Base-by-base conservation (phyloP, 2,888 invertebrate genomes). In the Halictus ligatus region DNA sequence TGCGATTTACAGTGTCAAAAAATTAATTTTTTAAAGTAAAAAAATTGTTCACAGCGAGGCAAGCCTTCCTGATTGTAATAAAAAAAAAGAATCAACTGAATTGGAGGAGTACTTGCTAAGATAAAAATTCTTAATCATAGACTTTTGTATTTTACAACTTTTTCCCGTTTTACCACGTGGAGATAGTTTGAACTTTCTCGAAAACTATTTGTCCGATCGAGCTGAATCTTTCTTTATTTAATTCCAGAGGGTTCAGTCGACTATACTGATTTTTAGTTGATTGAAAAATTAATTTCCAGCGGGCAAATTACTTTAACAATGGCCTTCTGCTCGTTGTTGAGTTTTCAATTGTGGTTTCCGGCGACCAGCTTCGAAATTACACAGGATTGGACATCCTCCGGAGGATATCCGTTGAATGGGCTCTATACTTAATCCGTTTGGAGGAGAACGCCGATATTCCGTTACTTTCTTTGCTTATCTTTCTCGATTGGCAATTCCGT, bases 381-480 rank as follows among this genome's bases (percentile, higher is more conserved):
- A 81, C 54, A 46, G 69, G 77, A 75, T 84, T 67, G 84, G 75
- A 80, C 84, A 84, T 85, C 80, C 73, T 77, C n/a, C 64, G 50
- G 69, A 73, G 77, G 80, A 84, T 84, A 84, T 84, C 77, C 77
- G 80, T 75, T 46, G 84, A 80, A 78, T 73, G 74, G 46, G 29
- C 71, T 76, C 77, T 85, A 75, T 40, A 73, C 48, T 80, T 85
- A 84, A 80, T 84, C 79, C 84, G 73, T 80, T 80, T 58, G 80
- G 50, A 80, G 67, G 48, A 80, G 67, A 76, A 77, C 84, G 73
- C 50, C 43, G 83, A 73, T 85, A 79, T 64, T 67, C 64, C 46
- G 60, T 48, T 25, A 35, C 71, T 85, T 50, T 75, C 75, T 75
- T 83, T 64, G 54, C 83, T 75, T 83, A 64, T 60, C 72, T 58